Conservation (phyloP, 1,140 invertebrate species). For the Drosophila ohnishii region DNA sequence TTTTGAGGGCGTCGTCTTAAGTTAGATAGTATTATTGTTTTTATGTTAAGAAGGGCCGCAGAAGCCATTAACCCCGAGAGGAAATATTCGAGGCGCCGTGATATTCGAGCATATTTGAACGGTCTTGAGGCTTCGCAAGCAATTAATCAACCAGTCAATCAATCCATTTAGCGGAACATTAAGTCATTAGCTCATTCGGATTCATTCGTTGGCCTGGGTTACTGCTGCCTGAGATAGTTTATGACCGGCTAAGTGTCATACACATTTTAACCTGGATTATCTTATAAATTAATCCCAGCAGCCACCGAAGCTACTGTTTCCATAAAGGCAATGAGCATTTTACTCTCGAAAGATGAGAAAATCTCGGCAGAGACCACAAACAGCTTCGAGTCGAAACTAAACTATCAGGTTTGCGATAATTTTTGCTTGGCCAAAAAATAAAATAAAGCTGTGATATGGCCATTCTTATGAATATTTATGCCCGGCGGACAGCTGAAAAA, state of each 20-base stretch:
- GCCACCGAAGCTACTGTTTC: conserved; percentile 33
- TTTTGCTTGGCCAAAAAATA: conserved; percentile 23
- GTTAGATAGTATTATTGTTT: conserved; percentile 14
- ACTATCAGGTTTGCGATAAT: conserved; percentile 45
- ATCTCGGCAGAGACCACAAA: conserved; percentile 7
- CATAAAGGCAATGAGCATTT: neutral
- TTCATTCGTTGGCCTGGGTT: conserved; percentile 1
- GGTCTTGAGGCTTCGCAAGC: conserved; percentile 24
- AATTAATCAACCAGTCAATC: conserved; percentile 30
- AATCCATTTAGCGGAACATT: conserved; percentile 50
- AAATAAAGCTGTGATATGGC: conserved; percentile 41
- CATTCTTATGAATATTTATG: conserved; percentile 59
- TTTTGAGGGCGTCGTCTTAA: conserved; percentile 8
- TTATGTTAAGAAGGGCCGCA: conserved; percentile 32
- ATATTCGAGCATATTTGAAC: neutral
- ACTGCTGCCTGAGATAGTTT: conserved; percentile 32
- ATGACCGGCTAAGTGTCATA: conserved; percentile 36
- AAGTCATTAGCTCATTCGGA: conserved; percentile 27
- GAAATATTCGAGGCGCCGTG: conserved; percentile 2
- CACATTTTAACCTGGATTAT: conserved; percentile 19
- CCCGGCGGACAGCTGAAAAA: conserved; percentile 42
- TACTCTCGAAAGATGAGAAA: conserved; percentile 24
- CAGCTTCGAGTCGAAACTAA: conserved; percentile 19
- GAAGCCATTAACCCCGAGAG: conserved; percentile 62
- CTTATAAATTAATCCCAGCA: conserved; percentile 20